Base-by-base conservation (phyloP, 2,888 invertebrate species). In the Cantharis flavilabris region DNA sequence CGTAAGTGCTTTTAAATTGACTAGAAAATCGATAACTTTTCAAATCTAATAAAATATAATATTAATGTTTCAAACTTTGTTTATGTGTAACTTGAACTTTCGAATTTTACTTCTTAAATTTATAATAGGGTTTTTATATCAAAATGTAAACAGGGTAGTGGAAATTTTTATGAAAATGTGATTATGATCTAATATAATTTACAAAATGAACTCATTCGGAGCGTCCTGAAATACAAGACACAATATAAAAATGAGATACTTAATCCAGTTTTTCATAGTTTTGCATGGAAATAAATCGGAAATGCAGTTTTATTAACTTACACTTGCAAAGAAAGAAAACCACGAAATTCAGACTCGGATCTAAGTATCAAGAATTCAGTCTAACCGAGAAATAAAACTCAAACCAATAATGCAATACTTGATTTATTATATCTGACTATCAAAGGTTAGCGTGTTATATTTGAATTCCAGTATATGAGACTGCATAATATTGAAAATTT, bases 1-100 rank as follows among this genome's bases (percentile, higher is more conserved):
- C 26, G 23, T 63, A 63, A 71, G 63, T 71, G 71, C 71, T 71
- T 71, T 71, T 71, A 63, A 11, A 62, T 71, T 70, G 20, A n/a
- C 70, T 49, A 13, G 62, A 63, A 71, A 71, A 71, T 71, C 71
- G 28, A 71, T 71, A 71, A 5, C 62, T 16, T 71, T 11, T 26
- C n/a, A 49, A 3, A 49, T 26, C 71, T 28, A 71, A 71, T 28
- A 71, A 63, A 49, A 49, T 49, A 49, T 49, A 49, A 49, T 49
- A 49, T 49, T 49, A 49, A 49, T n/a, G 49, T n/a, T n/a, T n/a
- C n/a, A 49, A 49, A 49, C n/a, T 49, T 49, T 49, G n/a, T 49
- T 49, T 49, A 49, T 49, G n/a, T n/a, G 49, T 49, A 49, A 49
- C 9, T 49, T 49, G 49, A 49, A 49, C 49, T 49, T 49, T n/a